Conservation (phyloP, 2,113 vertebrate genomes). For the Bagarius yarrelli region DNA sequence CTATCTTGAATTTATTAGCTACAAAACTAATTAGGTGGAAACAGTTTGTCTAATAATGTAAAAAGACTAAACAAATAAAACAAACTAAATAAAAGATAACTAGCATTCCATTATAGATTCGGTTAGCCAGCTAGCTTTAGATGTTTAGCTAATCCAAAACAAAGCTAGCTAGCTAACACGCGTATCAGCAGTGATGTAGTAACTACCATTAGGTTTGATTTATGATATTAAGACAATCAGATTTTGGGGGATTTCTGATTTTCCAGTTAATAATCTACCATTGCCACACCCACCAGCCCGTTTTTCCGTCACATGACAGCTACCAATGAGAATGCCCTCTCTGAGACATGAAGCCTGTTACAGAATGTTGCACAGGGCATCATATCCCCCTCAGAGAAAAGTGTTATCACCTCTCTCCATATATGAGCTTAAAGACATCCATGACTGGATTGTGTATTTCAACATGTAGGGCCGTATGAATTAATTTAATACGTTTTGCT, state of each 20-base stretch:
- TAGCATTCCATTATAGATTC: not conserved
- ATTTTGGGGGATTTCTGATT: not conserved
- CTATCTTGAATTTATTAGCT: not conserved
- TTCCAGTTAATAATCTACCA: not conserved
- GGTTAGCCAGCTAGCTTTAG: not conserved
- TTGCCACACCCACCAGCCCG: not conserved
- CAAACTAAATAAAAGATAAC: not conserved
- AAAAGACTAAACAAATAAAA: too few relatives aligned
- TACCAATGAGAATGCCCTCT: not conserved
- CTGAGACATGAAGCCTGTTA: not conserved
- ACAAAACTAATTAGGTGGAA: not conserved
- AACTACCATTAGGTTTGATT: not conserved
- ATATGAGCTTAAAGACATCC: not conserved
- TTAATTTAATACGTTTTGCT: not conserved
- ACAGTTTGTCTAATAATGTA: not conserved
- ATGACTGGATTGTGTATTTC: not conserved
- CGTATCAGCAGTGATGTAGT: too few relatives aligned
- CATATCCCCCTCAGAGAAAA: not conserved
- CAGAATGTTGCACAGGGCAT: slow-evolving; percentile 4
- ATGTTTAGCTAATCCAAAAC: not conserved
- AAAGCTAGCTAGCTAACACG: not conserved
- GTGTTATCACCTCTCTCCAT: not conserved
- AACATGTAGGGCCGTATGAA: not conserved
- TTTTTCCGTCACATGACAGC: not conserved
- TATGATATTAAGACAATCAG: not conserved